phyloP scores from a whole-genome alignment of 1,140 invertebrate species.

The Rhagoletis pomonella region DNA sequence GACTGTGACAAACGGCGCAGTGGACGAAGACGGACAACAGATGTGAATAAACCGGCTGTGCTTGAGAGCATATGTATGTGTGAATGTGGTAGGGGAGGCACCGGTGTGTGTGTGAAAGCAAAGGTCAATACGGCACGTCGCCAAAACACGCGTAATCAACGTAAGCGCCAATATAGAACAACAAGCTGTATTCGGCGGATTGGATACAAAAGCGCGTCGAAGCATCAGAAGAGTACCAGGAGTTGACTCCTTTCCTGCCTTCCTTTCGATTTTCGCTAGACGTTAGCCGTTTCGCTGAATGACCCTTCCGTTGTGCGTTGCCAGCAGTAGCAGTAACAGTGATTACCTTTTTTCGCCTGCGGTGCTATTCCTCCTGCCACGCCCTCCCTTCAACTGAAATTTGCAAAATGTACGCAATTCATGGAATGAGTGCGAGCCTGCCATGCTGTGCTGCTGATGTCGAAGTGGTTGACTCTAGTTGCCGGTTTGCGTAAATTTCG shows the following conservation, averaged over 20 bases:
- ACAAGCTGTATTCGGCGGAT: not conserved
- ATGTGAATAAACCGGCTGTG: not conserved
- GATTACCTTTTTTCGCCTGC: slow-evolving; percentile 12
- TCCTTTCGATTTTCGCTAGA: not conserved
- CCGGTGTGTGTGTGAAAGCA: not conserved
- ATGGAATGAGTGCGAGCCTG: not conserved
- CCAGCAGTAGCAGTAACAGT: not conserved
- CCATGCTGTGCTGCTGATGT: not conserved
- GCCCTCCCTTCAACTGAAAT: too few species aligned
- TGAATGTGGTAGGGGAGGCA: not conserved
- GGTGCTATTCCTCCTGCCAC: not conserved
- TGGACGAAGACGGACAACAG: not conserved
- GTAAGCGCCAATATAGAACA: slow-evolving; percentile 30
- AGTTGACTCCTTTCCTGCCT: too few species aligned
- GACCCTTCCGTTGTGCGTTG: not conserved
- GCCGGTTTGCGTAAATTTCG: slow-evolving; percentile 11
- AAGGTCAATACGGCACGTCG: slow-evolving; percentile 6
- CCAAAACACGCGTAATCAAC: slow-evolving; percentile 38
- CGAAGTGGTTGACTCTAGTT: not conserved
- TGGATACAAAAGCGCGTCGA: not conserved
- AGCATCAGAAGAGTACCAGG: not conserved
- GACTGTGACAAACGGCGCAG: slow-evolving; percentile 6
- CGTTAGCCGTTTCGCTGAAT: not conserved
- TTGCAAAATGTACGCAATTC: not conserved
- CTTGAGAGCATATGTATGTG: not conserved